Percentiles rank a stretch among this genome's conserved stretches.
Evolutionary conservation across 2,888 invertebrate genomes (phyloP).

Genomic region (Eupithecia vulgata): DNA sequence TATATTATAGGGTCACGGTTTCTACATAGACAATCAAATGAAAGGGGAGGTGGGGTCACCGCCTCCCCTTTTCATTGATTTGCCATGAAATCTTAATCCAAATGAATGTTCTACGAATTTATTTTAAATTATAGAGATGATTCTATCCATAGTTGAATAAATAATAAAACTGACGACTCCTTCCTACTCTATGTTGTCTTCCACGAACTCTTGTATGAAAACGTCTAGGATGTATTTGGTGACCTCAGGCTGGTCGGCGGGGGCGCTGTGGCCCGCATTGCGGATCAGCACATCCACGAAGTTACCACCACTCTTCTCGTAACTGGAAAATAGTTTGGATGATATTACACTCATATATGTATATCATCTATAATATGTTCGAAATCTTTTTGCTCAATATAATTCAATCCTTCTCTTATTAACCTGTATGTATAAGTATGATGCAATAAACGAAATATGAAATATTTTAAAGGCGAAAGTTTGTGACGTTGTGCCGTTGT

Average conservation of each 20-base stretch:
- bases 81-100: too few species aligned
- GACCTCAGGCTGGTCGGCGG: slow-evolving; percentile 78
- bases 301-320: slow-evolving; percentile 62
- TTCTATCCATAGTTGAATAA: not conserved
- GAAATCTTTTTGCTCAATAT: too few species aligned
- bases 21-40: not conserved
- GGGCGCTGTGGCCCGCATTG: slow-evolving; percentile 84
- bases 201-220: slow-evolving; percentile 54
- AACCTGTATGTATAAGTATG: too few species aligned
- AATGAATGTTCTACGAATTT: not conserved
- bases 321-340: slow-evolving; percentile 15
- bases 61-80: too few species aligned
- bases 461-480: too few species aligned
- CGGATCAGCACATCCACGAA: slow-evolving; percentile 80
- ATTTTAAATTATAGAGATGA: not conserved
- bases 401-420: too few species aligned
- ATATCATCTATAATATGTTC: too few species aligned
- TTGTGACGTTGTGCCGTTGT: too few species aligned
- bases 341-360: too few species aligned
- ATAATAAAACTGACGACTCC: not conserved
- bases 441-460: too few species aligned
- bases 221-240: slow-evolving; percentile 53
- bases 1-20: too few species aligned
- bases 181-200: not conserved
- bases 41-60: not conserved